Percentiles rank a stretch among this genome's conserved stretches.
phyloP scores from a whole-genome alignment of 2,888 invertebrate species.

The Strigamia crassipes region DNA sequence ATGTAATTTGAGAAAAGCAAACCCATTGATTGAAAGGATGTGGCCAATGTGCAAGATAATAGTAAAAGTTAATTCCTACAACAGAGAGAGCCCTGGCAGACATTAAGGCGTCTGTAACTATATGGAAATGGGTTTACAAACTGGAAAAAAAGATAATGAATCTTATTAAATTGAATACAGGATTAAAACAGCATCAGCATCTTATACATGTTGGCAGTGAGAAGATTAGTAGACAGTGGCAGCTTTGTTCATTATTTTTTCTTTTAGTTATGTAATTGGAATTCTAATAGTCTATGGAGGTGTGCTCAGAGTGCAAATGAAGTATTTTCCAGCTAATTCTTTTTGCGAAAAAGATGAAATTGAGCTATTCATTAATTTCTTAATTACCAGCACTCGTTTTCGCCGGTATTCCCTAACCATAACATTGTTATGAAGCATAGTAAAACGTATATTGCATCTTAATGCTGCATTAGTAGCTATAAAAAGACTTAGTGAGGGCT shows the following conservation, averaged over 20 bases:
- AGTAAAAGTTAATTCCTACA: not conserved
- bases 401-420: not conserved
- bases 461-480: constrained; percentile 2
- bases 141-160: not conserved
- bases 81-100: too few species aligned
- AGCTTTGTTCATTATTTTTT: not conserved
- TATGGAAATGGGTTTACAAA: not conserved
- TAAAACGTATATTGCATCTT: constrained; percentile 10
- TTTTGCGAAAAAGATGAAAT: not conserved
- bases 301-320: not conserved
- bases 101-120: not conserved
- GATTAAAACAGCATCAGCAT: constrained; percentile 10
- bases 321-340: not conserved
- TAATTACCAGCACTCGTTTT: not conserved
- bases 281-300: not conserved
- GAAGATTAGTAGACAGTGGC: not conserved
- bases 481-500: not conserved
- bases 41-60: not conserved
- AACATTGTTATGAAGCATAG: not conserved
- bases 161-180: constrained; percentile 10
- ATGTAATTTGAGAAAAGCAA: constrained; percentile 10
- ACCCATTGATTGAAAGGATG: constrained; percentile 3
- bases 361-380: not conserved
- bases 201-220: not conserved
- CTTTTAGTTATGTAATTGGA: not conserved